A percentile compares a stretch with the other conserved stretches of the same genome.
phyloP scores from a whole-genome alignment of 2,797 vertebrate genomes.

The Antrozous pallidus region DNA sequence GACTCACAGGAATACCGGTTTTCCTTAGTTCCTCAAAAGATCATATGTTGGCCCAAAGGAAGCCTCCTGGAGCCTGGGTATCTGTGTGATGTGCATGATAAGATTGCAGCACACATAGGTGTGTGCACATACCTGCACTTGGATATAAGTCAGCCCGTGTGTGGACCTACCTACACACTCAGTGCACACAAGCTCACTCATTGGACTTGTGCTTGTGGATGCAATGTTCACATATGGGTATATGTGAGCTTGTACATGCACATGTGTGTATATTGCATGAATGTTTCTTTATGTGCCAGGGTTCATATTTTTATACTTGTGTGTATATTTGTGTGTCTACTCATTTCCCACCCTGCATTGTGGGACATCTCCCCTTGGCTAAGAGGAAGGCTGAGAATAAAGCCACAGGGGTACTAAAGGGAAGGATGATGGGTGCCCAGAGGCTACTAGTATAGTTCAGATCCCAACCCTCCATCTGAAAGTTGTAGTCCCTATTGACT shows the following conservation, averaged over 20 bases:
- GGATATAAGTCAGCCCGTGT: neutral
- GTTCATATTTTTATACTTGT: neutral
- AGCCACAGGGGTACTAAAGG: neutral
- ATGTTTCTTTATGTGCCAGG: neutral
- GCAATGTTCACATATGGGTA: neutral
- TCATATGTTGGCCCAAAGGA: neutral
- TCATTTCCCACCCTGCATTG: neutral
- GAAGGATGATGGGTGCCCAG: neutral
- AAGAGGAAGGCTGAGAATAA: neutral
- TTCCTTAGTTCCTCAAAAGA: neutral
- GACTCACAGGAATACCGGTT: neutral
- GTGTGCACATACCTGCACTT: too few species aligned
- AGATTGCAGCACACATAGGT: neutral
- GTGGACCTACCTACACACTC: accelerated
- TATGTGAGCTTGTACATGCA: neutral
- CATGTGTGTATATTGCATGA: too few species aligned
- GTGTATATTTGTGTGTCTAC: neutral
- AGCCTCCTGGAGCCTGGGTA: accelerated
- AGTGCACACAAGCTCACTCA: too few species aligned
- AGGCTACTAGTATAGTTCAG: neutral
- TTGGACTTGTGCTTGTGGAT: too few species aligned
- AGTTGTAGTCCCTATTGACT: neutral
- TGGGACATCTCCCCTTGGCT: neutral
- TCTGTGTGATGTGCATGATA: neutral
- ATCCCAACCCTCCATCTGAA: too few species aligned